These are phyloP conservation scores for Pyrochroa serraticornis DNA, from an alignment of 2,888 invertebrate genomes.

Conservation along the genomic window DNA sequence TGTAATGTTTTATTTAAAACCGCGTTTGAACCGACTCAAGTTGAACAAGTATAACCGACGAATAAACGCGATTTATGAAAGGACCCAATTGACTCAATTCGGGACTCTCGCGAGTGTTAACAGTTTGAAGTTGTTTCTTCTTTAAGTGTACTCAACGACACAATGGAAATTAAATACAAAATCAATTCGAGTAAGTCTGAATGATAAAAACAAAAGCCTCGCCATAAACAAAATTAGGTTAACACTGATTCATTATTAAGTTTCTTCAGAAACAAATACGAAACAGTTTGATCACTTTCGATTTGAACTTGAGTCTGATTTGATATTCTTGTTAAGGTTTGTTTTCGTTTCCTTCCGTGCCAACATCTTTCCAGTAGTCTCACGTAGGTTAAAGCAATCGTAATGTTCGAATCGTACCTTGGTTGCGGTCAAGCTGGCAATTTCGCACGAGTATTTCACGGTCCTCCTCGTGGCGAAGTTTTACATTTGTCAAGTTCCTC, in stretches of 20 bases:
- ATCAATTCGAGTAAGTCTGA: conserved; percentile 24
- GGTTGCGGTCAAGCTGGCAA: not conserved
- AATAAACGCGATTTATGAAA: not conserved
- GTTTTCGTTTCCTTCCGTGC: not conserved
- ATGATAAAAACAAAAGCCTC: not conserved
- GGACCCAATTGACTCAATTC: not conserved
- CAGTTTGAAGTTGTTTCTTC: conserved; percentile 13
- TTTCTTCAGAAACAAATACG: too few relatives aligned
- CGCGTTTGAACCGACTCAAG: not conserved
- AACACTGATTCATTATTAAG: not conserved
- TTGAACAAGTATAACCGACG: not conserved
- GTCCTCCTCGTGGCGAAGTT: not conserved
- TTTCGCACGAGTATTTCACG: not conserved
- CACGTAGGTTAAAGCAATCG: not conserved
- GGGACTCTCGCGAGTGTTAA: not conserved
- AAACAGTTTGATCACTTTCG: not conserved
- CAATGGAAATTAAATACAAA: conserved; percentile 26
- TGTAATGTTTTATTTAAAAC: conserved; percentile 16
- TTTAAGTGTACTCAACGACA: not conserved
- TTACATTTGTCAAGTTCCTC: too few relatives aligned
- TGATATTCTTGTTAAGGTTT: not conserved
- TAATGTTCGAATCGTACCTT: not conserved
- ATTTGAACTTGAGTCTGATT: not conserved
- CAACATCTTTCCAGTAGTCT: not conserved
- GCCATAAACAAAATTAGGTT: not conserved